Conservation (phyloP, 2,113 vertebrate species). For the Epinephelus cyanopodus region DNA sequence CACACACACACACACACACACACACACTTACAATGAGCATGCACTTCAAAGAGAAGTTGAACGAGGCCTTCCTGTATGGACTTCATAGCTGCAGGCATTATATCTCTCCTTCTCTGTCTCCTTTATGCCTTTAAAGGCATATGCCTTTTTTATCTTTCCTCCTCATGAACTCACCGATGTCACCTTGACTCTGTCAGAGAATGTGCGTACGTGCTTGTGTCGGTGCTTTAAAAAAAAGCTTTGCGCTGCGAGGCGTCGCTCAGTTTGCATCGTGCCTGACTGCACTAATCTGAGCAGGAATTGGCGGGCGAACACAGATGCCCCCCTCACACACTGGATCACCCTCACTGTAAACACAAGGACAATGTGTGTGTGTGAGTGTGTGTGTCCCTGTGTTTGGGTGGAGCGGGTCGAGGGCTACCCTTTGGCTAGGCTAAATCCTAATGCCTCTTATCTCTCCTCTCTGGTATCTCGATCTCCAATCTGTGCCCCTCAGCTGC, state of each 20-base stretch:
- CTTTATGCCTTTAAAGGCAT: slow-evolving; percentile 7
- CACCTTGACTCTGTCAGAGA: slow-evolving; percentile 35
- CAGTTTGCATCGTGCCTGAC: slow-evolving; percentile 59
- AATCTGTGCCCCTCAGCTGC: slow-evolving; percentile 77
- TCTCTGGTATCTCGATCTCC: slow-evolving; percentile 60
- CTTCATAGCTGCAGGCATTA: slow-evolving; percentile 73
- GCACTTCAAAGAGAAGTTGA: slow-evolving; percentile 80
- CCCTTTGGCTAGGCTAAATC: slow-evolving; percentile 82
- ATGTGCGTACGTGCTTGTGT: not conserved
- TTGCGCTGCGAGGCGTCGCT: slow-evolving; percentile 60
- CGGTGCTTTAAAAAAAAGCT: slow-evolving; percentile 4
- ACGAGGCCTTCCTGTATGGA: slow-evolving; percentile 79
- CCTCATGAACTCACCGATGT: not conserved
- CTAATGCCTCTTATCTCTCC: slow-evolving; percentile 73
- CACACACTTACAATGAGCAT: slow-evolving; percentile 62
- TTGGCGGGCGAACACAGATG: slow-evolving; percentile 53
- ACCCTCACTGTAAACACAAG: slow-evolving; percentile 76
- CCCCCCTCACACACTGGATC: slow-evolving; percentile 50
- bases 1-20: slow-evolving; percentile 42
- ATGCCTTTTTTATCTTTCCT: not conserved
- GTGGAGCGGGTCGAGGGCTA: slow-evolving; percentile 72
- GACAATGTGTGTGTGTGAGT: slow-evolving; percentile 66
- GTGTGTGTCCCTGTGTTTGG: slow-evolving; percentile 55
- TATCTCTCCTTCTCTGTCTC: slow-evolving; percentile 30
- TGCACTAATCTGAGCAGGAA: slow-evolving; percentile 83